Base-by-base conservation (phyloP, 2,113 vertebrate genomes). In the Colinus virginianus region DNA sequence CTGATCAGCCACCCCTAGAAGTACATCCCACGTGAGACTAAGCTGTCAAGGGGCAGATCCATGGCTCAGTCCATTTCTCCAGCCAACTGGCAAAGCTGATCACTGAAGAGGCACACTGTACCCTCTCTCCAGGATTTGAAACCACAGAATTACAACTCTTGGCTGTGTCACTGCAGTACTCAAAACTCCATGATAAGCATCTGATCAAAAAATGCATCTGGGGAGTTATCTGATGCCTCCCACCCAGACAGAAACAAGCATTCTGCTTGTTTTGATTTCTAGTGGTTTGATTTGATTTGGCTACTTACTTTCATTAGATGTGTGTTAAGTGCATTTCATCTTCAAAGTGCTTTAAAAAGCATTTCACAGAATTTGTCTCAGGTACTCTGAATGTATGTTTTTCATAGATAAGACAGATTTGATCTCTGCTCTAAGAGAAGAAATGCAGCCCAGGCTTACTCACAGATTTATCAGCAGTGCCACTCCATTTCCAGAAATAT, bases 341-440 rank as follows among this genome's bases (percentile, higher is more conserved):
- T 84, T 78, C 70, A 34, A 25, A 77, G 32, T n/a, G 48, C 36
- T 94, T 88, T 86, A 49, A 45, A 88, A 58, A 71, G 15, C 74
- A 77, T 80, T 83, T 94, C 88, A 90, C 55, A 87, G 84, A 84
- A 61, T 78, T 62, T 69, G 28, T 59, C 32, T 67, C 45, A 40
- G 46, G 48, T 87, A 58, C 26, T 85, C 76, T 53, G 42, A 70
- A 30, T 9, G 17, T 22, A 12, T 53, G 46, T 71, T 95, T 93
- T 66, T 84, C 55, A 68, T 1, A 91, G 71, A 66, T 40, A 86
- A 72, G 40, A 51, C 68, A 83, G 61, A 78, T 89, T 56, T 87
- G 38, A 87, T 72, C 66, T 87, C 64, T 87, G n/a, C 46, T 87
- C 87, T 80, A 36, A 56, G 15, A 32, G 64, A 82, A 82, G 45